Evolutionary conservation across 2,113 vertebrate species (phyloP), one percentile per base, ranked within the genome.

Genomic region (Oreochromis niloticus): DNA sequence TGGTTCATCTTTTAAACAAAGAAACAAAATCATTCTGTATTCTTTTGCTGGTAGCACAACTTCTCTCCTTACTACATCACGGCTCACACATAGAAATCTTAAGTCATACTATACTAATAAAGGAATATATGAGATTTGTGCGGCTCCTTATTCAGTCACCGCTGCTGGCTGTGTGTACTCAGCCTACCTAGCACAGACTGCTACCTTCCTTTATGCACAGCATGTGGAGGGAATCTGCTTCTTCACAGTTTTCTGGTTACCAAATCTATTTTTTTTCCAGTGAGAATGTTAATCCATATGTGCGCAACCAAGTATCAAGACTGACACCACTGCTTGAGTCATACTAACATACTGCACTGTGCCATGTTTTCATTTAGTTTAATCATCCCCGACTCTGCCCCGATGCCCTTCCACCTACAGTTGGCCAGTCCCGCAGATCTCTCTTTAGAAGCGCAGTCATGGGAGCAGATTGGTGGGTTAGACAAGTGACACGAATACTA

Each of bases 401-500:
- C 30, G 11, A 85, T 61, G 92, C 84, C 87, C 87, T 82, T 88
- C 83, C 86, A 81, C 88, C 81, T 88, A 71, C 81, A 75, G 83
- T 87, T 61, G 88, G 86, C 80, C 79, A 63, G 81, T 92, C 57
- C 81, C 46, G 79, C 83, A 82, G 82, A 87, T 88, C 84, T 90
- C 73, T 88, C 91, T 92, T 90, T 81, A 89, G 89, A 85, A 87
- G 82, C 27, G 30, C 93, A 85, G 90, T 91, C 86, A 85, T 91
- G 85, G 91, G 68, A 94, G 93, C 91, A 89, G 91, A 94, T 91
- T 92, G 92, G 90, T 81, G 89, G 86, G 86, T 84, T 55, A 19
- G 78, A 87, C 84, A 85, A 94, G 93, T 92, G 94, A 94, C 93
- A 92, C 9, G 94, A 93, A 95, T 95, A 94, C 93, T 93, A 95